A percentile compares a stretch with the other conserved stretches of the same genome.
Conservation (phyloP, 2,113 vertebrate genomes). For the Paradoxurus hermaphroditus region DNA sequence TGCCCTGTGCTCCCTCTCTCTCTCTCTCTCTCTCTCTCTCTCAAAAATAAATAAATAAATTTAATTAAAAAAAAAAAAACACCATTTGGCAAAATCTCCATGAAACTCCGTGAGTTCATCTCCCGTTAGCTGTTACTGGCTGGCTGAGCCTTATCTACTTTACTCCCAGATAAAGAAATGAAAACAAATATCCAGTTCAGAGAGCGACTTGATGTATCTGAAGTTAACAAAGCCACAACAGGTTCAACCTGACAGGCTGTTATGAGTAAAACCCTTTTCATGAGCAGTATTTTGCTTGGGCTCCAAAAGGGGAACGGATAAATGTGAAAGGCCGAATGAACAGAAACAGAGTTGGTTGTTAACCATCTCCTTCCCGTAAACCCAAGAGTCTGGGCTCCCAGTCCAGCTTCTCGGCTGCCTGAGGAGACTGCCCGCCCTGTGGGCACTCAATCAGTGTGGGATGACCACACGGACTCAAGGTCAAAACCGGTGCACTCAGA, state of each 20-base stretch:
- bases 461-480: background rate
- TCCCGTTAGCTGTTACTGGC: background rate
- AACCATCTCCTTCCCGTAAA: background rate
- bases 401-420: rapidly evolving
- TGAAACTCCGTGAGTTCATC: background rate
- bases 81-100: background rate
- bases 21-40: no score
- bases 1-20: no score
- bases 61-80: background rate
- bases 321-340: background rate
- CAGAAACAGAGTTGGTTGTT: background rate
- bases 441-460: rapidly evolving
- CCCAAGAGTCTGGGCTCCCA: background rate
- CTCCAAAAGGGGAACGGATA: background rate
- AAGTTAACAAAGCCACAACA: background rate
- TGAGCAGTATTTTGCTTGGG: background rate
- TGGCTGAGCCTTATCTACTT: background rate
- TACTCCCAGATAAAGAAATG: background rate
- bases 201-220: background rate
- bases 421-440: rapidly evolving
- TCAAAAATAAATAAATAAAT: no score
- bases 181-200: background rate
- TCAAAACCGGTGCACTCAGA: background rate
- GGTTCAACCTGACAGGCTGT: background rate
- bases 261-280: background rate